Evolutionary conservation across 2,113 vertebrate species (phyloP).

Genomic region (Columba janthina): DNA sequence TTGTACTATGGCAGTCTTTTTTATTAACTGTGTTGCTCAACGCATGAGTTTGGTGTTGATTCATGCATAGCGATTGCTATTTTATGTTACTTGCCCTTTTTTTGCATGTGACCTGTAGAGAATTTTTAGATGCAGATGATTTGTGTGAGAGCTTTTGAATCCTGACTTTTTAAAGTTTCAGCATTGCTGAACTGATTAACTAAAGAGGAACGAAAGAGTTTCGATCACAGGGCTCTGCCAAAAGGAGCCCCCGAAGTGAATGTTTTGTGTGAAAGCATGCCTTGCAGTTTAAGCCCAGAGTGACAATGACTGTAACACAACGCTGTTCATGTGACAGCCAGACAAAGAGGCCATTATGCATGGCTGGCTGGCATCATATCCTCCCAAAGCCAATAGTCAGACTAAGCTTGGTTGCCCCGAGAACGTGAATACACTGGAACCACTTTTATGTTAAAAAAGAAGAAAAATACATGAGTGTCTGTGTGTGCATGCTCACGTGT

Average conservation of each 20-base stretch:
- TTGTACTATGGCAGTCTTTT: neutral
- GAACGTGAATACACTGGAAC: slow-evolving; percentile 57
- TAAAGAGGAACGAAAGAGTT: slow-evolving; percentile 46
- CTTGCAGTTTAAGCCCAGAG: slow-evolving; percentile 66
- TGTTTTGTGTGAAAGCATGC: slow-evolving; percentile 70
- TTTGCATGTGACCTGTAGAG: neutral
- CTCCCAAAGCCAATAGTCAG: slow-evolving; percentile 52
- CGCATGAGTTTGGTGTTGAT: neutral
- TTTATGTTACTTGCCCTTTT: neutral
- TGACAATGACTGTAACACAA: slow-evolving; percentile 77
- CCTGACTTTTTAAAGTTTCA: neutral
- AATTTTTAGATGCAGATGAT: neutral
- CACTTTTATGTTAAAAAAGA: neutral
- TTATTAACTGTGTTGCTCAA: neutral
- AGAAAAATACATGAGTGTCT: neutral
- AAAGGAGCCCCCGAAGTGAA: slow-evolving; percentile 53
- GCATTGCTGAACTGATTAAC: neutral
- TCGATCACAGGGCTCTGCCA: slow-evolving; percentile 44
- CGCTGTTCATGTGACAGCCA: slow-evolving; percentile 79
- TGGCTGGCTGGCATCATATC: slow-evolving; percentile 66
- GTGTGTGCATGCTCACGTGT: rapidly evolving
- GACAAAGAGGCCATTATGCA: slow-evolving; percentile 79
- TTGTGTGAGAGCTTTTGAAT: slow-evolving; percentile 2
- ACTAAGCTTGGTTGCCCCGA: slow-evolving; percentile 53
- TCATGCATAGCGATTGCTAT: neutral